A percentile compares a stretch with the other conserved stretches of the same genome.
Evolutionary conservation across 2,888 invertebrate genomes (phyloP).

Genomic region (Ganaspis brasiliensis): DNA sequence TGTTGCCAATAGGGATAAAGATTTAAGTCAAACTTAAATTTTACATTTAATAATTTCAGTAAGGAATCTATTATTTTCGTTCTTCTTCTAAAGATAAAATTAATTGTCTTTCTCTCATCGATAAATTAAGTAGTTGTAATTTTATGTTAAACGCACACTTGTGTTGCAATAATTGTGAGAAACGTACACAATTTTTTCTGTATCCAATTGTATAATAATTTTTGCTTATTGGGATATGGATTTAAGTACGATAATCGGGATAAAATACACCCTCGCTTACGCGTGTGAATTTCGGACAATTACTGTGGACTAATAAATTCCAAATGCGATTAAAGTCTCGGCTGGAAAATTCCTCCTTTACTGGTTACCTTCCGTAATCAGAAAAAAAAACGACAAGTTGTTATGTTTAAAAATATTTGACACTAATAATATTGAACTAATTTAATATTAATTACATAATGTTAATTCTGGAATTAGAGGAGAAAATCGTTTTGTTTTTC

Average conservation of each 20-base stretch:
- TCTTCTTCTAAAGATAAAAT: no score
- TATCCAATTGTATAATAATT: background rate
- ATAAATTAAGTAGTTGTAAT: no score
- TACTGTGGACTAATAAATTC: slow-evolving; percentile 10
- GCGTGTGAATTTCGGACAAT: background rate
- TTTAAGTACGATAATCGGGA: background rate
- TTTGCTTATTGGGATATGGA: background rate
- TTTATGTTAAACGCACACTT: no score
- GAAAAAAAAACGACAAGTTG: background rate
- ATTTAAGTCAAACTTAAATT: background rate
- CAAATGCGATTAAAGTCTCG: background rate
- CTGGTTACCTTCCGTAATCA: background rate
- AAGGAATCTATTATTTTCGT: no score
- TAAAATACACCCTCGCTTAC: background rate
- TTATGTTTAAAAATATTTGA: background rate
- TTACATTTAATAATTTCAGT: background rate
- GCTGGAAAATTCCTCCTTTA: slow-evolving; percentile 1
- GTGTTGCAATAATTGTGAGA: no score
- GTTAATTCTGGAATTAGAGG: no score
- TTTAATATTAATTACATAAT: no score
- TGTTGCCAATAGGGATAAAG: background rate
- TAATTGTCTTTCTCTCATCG: no score
- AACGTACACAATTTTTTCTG: no score
- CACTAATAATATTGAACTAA: no score
- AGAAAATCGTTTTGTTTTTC: no score